These are phyloP conservation scores for Stegastes partitus DNA, from an alignment of 2,113 vertebrate genomes.

Conservation along the genomic window DNA sequence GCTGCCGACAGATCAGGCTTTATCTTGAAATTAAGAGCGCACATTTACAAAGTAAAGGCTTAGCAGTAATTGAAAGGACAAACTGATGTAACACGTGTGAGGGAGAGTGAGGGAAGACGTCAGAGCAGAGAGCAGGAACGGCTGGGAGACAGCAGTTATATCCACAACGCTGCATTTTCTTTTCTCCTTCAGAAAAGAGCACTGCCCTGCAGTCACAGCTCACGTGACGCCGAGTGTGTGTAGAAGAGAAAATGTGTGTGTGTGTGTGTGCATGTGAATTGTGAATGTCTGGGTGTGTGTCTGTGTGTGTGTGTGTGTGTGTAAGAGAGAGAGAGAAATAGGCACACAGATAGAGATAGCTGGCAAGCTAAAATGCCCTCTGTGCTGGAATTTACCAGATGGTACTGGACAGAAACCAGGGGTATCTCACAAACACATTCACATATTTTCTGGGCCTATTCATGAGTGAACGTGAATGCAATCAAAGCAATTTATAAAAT, in stretches of 20 bases:
- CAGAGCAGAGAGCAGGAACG: constrained; percentile 22
- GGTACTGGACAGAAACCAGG: constrained; percentile 65
- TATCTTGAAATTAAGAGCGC: constrained; percentile 2
- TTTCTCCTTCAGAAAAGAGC: constrained; percentile 62
- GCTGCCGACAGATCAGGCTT: background rate
- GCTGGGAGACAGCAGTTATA: constrained; percentile 56
- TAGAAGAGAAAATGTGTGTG: constrained; percentile 7
- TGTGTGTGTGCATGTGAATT: background rate
- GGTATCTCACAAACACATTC: constrained; percentile 50
- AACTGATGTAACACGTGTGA: constrained; percentile 25
- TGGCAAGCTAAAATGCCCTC: constrained; percentile 70
- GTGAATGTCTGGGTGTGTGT: background rate
- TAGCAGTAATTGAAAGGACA: constrained; percentile 13
- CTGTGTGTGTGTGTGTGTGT: too few relatives aligned
- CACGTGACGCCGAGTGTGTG: constrained; percentile 60
- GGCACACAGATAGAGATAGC: constrained; percentile 37
- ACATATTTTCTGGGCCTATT: constrained; percentile 18
- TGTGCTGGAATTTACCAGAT: constrained; percentile 76
- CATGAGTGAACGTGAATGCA: constrained; percentile 17
- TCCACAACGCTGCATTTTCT: constrained; percentile 58
- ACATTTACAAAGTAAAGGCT: constrained; percentile 7
- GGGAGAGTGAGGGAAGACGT: constrained; percentile 16
- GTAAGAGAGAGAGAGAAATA: constrained; percentile 2
- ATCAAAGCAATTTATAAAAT: background rate
- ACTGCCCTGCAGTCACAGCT: constrained; percentile 64